A percentile compares a stretch with the other conserved stretches of the same genome.
Conservation (phyloP, 2,113 vertebrate genomes). For the Cryptomyrus ogoouensis region DNA sequence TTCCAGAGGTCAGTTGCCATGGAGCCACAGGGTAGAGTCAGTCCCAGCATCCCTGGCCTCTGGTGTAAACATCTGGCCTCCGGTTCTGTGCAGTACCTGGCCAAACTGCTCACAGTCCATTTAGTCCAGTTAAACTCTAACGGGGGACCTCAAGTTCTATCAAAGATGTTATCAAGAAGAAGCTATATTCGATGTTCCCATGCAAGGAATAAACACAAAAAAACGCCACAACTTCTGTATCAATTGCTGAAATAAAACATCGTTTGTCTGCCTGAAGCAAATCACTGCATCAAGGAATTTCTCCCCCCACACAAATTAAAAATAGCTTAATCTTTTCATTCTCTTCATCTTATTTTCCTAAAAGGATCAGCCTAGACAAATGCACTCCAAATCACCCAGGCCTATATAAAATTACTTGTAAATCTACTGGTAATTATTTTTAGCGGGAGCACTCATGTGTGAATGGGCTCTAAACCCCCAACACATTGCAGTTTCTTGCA, state of each 20-base stretch:
- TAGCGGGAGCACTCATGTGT: not conserved
- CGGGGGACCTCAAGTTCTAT: not conserved
- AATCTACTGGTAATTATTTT: not conserved
- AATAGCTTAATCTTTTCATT: not conserved
- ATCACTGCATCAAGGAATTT: not conserved
- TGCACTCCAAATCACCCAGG: not conserved
- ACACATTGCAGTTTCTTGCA: not conserved
- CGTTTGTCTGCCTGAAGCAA: not conserved
- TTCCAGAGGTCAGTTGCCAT: constrained; percentile 7
- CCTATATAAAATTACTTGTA: not conserved
- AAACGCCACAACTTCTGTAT: not conserved
- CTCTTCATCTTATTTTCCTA: not conserved
- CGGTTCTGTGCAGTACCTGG: not conserved
- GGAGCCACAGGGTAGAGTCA: not conserved
- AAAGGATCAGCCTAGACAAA: not conserved
- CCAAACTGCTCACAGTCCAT: not conserved
- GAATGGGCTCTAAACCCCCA: not conserved
- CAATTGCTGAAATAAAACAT: not conserved
- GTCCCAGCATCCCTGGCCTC: not conserved
- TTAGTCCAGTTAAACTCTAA: not conserved
- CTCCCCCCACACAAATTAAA: not conserved
- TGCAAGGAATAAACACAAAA: not conserved
- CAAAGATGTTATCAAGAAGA: not conserved
- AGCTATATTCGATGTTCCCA: not conserved
- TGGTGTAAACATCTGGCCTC: not conserved